Evolutionary conservation across 1,140 invertebrate species (phyloP), one percentile per base, ranked within the genome.

Genomic region (Tetramorium alpestre): DNA sequence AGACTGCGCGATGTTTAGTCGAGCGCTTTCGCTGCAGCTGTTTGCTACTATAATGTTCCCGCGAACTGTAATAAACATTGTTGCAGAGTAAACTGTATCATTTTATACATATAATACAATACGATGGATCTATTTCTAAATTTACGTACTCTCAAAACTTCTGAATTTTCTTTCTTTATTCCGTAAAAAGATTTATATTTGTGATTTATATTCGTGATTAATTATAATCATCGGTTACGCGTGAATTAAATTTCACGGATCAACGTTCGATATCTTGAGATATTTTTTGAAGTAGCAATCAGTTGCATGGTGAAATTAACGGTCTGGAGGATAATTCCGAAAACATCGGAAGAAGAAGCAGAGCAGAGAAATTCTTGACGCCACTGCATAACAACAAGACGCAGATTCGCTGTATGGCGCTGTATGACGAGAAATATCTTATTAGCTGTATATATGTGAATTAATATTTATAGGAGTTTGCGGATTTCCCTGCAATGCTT

Each of bases 361-460:
- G 8, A 62, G 25, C 8, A 44, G 49, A 70, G 70, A n/a, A 60
- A 38, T 60, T 18, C 44, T 54, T 16, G 38, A 3, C 49, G 38
- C 7, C 44, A 56, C 6, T 16, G 49, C 8, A 54, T 81, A 47
- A 58, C 25, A 44, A 54, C 69, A 44, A 44, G 25, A 41, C 5
- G 18, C 13, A 47, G 54, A 47, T 38, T 8, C 25, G 38, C 25
- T 69, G n/a, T 10, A 44, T n/a, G 2, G 58, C 5, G 22, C 22
- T 22, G 22, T 22, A 22, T 22, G 13, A 13, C 33, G 38, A n/a
- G 54, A 60, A 25, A 56, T 28, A 60, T 25, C 6, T 25, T 41
- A 62, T 73, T 73, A 73, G 18, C 16, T 33, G 11, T 38, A n/a
- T 38, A n/a, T 60, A n/a, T 64, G 62, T 60, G 54, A 84, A 49